phyloP scores from a whole-genome alignment of 1,140 invertebrate species.

The Drosophila bocqueti region DNA sequence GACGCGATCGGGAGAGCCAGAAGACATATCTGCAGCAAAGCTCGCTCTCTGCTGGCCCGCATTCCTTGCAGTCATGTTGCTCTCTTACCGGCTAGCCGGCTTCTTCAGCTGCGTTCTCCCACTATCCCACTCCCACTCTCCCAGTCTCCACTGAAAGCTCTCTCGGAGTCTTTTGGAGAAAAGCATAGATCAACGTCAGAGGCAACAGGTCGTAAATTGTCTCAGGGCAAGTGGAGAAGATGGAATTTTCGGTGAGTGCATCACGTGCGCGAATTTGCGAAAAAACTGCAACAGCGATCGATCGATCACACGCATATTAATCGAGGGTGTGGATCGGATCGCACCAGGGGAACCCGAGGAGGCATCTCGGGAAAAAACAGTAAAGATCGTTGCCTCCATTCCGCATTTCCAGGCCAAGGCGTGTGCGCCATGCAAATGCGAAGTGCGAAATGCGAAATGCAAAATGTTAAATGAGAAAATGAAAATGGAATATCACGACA shows the following conservation, averaged over 20 bases:
- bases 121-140: background rate
- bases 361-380: constrained; percentile 29
- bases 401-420: constrained; percentile 77
- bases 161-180: background rate
- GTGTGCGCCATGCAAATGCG: constrained; percentile 65
- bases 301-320: constrained; percentile 67
- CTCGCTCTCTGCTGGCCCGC: constrained; percentile 44
- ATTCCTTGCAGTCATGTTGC: constrained; percentile 41
- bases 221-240: constrained; percentile 51
- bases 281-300: constrained; percentile 52
- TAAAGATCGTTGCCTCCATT: constrained; percentile 75
- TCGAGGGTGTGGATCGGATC: constrained; percentile 14
- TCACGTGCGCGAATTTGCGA: constrained; percentile 59
- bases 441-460: constrained; percentile 40
- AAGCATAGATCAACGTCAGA: constrained; percentile 44
- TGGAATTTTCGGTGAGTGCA: constrained; percentile 72
- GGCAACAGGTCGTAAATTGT: constrained; percentile 71
- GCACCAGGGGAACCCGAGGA: background rate
- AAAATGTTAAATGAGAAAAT: constrained; percentile 44
- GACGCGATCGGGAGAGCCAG: constrained; percentile 14
- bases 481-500: constrained; percentile 64
- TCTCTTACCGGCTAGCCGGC: constrained; percentile 60
- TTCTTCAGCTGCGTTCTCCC: constrained; percentile 1
- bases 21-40: constrained; percentile 8
- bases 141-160: constrained; percentile 5